These are phyloP conservation scores for Simalia tracyae DNA, from an alignment of 2,797 vertebrate species.

Conservation along the genomic window DNA sequence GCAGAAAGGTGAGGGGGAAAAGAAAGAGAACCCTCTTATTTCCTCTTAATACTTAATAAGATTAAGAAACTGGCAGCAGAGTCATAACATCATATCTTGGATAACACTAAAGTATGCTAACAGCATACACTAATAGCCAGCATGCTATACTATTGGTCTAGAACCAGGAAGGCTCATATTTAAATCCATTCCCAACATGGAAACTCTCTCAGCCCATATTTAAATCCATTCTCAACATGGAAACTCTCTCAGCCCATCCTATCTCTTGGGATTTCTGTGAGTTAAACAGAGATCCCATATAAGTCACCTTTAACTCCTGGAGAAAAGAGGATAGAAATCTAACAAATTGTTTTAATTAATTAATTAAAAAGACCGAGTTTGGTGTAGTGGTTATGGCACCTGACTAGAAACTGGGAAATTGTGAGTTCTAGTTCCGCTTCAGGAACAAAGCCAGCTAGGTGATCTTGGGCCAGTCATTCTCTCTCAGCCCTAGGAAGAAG, in stretches of 20 bases:
- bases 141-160: neutral
- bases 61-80: neutral
- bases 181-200: neutral
- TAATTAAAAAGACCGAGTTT: neutral
- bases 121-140: neutral
- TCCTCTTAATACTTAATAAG: neutral
- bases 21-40: neutral
- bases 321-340: neutral
- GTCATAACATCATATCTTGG: neutral
- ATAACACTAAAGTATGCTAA: neutral
- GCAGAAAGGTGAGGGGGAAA: neutral
- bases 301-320: neutral
- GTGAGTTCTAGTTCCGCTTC: neutral
- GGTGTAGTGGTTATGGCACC: neutral
- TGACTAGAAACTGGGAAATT: neutral
- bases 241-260: neutral
- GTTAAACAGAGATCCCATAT: neutral
- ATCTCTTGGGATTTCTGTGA: neutral
- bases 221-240: neutral
- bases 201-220: neutral
- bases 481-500: neutral
- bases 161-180: neutral
- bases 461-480: neutral
- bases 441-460: neutral
- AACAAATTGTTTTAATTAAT: neutral